Conservation (phyloP, 1,140 invertebrate genomes). For the Marisa cornuarietis region DNA sequence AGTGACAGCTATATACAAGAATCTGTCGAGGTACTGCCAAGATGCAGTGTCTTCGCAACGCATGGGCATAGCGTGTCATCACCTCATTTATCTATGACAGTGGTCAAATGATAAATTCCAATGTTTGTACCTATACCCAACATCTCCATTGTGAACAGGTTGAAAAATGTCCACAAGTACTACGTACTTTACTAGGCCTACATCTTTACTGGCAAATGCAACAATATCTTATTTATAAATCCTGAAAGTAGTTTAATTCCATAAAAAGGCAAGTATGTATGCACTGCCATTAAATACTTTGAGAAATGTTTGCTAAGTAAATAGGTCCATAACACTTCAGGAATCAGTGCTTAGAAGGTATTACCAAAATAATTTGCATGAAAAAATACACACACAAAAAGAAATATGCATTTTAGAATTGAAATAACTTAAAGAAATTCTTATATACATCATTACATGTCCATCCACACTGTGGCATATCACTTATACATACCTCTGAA, state of each 20-base stretch:
- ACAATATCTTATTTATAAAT: too few species aligned
- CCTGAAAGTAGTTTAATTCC: not conserved
- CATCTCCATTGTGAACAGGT: not conserved
- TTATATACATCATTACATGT: not conserved
- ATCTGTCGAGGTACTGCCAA: slow-evolving; percentile 43
- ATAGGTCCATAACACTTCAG: not conserved
- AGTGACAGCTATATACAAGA: slow-evolving; percentile 42
- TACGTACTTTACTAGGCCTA: not conserved
- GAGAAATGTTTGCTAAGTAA: not conserved
- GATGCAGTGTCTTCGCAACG: slow-evolving; percentile 26
- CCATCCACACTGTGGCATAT: not conserved
- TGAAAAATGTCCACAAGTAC: not conserved
- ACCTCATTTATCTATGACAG: slow-evolving; percentile 30
- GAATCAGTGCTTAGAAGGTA: not conserved
- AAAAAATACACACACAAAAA: not conserved
- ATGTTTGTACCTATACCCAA: too few species aligned
- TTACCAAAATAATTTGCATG: not conserved
- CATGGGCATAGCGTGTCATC: slow-evolving; percentile 30
- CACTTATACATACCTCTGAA: slow-evolving; percentile 32
- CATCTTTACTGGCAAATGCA: not conserved
- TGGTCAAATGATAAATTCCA: too few species aligned
- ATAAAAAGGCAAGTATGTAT: not conserved
- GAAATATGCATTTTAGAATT: not conserved
- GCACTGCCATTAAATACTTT: not conserved
- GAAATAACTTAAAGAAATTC: not conserved